phyloP scores from a whole-genome alignment of 2,888 invertebrate genomes.

The Nemurella pictetii region DNA sequence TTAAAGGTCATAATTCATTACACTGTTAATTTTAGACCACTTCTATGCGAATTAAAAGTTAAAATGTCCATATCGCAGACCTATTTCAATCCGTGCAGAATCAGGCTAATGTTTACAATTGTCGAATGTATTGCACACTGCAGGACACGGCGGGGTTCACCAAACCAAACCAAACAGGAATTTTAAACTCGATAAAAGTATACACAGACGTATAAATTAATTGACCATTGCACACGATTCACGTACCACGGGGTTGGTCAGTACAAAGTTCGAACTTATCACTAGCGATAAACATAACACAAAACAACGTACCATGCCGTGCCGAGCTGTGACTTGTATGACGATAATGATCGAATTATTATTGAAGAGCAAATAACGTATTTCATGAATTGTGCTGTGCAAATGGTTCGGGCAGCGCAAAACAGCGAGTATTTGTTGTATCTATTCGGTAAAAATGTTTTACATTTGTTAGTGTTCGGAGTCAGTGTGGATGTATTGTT shows the following conservation, averaged over 20 bases:
- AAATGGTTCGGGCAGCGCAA: not conserved
- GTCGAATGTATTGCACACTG: too few species aligned
- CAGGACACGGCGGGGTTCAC: too few species aligned
- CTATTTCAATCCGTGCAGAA: too few species aligned
- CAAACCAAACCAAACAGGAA: too few species aligned
- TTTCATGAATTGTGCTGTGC: not conserved
- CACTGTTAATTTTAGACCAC: too few species aligned
- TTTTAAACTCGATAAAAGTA: not conserved
- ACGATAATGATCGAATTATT: not conserved
- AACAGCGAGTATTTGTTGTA: not conserved
- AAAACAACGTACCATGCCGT: too few species aligned
- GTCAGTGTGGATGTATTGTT: not conserved
- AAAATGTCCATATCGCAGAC: too few species aligned
- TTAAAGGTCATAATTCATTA: too few species aligned
- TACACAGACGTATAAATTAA: not conserved
- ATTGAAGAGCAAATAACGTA: not conserved
- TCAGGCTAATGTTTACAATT: too few species aligned
- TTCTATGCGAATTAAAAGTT: too few species aligned
- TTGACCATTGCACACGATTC: not conserved
- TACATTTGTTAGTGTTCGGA: not conserved
- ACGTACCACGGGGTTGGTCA: not conserved
- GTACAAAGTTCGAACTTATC: not conserved
- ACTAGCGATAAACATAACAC: not conserved
- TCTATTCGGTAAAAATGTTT: not conserved
- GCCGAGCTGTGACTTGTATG: not conserved